phyloP scores from a whole-genome alignment of 2,888 invertebrate species.

The Mechanitis mazaeus region DNA sequence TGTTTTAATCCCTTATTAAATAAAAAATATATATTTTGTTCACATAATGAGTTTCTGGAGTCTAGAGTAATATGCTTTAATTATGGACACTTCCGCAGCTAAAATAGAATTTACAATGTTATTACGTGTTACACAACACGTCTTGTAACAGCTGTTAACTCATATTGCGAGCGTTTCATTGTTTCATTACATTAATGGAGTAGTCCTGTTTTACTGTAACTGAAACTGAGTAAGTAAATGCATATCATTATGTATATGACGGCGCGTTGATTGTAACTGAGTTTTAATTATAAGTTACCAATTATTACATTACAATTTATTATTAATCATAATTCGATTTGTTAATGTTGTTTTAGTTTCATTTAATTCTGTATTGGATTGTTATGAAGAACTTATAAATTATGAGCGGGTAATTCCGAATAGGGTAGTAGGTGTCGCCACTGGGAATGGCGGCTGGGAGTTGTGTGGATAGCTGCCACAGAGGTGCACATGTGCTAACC shows the following conservation, averaged over 20 bases:
- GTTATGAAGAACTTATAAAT: no score
- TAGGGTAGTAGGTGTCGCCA: no score
- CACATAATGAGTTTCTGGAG: not conserved
- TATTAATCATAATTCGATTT: no score
- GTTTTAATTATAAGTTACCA: no score
- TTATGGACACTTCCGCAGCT: not conserved
- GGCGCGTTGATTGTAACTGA: not conserved
- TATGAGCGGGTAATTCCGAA: no score
- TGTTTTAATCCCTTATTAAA: not conserved
- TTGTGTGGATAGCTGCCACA: no score
- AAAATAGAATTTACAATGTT: constrained; percentile 1
- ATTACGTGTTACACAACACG: not conserved
- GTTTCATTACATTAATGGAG: constrained; percentile 1
- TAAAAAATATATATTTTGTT: not conserved
- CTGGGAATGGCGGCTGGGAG: no score
- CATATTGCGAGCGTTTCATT: constrained; percentile 1
- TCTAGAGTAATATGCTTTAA: not conserved
- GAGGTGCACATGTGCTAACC: no score
- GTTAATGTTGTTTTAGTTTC: no score
- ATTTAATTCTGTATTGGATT: no score
- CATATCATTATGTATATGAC: not conserved
- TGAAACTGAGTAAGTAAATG: not conserved
- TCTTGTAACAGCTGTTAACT: not conserved
- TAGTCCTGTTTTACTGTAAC: not conserved
- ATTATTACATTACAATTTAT: no score